These are phyloP conservation scores for Ovibos moschatus DNA, from an alignment of 2,113 vertebrate genomes.

Conservation along the genomic window DNA sequence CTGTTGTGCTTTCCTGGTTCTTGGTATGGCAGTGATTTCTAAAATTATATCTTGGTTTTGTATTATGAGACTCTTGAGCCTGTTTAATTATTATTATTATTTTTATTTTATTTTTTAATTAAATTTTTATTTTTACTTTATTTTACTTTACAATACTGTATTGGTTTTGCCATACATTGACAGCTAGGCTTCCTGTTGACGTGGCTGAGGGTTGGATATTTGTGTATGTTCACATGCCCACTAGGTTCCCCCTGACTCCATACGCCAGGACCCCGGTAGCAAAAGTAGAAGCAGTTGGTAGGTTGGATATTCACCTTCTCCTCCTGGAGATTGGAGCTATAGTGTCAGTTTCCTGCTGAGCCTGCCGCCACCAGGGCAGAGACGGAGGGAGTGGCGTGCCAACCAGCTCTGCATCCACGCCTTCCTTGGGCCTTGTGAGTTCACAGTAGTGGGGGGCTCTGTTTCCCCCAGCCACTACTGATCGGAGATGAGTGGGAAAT, in stretches of 20 bases:
- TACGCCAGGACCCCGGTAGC: background rate
- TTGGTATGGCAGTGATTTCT: background rate
- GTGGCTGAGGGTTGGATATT: background rate
- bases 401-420: background rate
- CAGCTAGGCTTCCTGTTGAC: background rate
- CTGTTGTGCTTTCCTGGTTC: background rate
- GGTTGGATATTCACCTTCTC: background rate
- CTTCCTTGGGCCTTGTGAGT: background rate
- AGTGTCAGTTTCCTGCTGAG: background rate
- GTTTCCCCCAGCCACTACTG: background rate
- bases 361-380: background rate
- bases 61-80: background rate
- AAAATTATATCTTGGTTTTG: background rate
- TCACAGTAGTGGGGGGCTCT: background rate
- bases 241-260: background rate
- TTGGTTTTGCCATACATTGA: too few relatives aligned
- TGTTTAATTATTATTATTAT: background rate
- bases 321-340: background rate
- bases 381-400: background rate
- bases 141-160: too few relatives aligned
- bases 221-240: background rate
- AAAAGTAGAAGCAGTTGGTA: background rate
- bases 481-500: background rate
- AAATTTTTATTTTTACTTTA: too few relatives aligned
- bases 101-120: too few relatives aligned